Evolutionary conservation across 2,113 vertebrate genomes (phyloP).

Genomic region (Corvus cornix): DNA sequence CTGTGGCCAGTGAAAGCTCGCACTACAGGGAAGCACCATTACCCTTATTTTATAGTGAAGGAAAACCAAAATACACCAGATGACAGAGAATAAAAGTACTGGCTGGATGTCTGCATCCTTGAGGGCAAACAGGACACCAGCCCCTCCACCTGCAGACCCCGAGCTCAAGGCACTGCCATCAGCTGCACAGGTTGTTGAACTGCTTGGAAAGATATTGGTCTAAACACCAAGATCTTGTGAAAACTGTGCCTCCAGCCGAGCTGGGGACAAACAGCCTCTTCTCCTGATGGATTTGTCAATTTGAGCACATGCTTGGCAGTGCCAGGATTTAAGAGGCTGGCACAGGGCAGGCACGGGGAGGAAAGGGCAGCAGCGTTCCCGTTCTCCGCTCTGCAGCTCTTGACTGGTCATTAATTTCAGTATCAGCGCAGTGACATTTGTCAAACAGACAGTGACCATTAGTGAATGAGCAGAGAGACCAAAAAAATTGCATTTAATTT

Average conservation of each 20-base stretch:
- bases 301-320: background rate
- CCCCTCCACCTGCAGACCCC: background rate
- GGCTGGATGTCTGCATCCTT: background rate
- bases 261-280: background rate
- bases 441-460: conserved; percentile 51
- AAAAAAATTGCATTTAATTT: conserved; percentile 35
- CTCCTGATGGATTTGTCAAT: background rate
- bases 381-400: background rate
- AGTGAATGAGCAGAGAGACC: conserved; percentile 1
- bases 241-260: background rate
- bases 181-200: background rate
- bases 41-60: background rate
- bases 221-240: background rate
- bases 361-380: background rate
- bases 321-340: background rate
- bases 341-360: background rate
- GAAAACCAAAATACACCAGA: background rate
- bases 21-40: background rate
- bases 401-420: conserved; percentile 29
- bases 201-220: background rate
- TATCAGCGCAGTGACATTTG: conserved; percentile 2
- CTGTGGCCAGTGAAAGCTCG: background rate
- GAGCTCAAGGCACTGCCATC: background rate
- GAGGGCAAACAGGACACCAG: background rate
- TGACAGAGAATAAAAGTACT: background rate